Base-by-base conservation (phyloP, 2,797 vertebrate species). In the Premnoplex brunnescens region DNA sequence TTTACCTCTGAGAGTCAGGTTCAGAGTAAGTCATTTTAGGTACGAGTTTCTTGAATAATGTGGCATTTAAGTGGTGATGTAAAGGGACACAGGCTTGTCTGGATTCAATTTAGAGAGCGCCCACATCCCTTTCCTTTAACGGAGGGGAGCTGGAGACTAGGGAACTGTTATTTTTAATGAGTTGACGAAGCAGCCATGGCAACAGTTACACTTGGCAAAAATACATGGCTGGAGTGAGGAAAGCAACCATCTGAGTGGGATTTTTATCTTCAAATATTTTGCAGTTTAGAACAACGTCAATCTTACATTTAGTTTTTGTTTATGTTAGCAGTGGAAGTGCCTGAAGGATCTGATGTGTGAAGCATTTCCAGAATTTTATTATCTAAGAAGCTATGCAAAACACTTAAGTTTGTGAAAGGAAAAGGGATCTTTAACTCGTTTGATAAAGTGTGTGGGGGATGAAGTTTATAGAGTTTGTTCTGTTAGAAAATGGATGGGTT, bases 121-220 rank as follows among this genome's bases (percentile, higher is more conserved):
- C 41, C 75, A 51, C 62, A 37, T 88, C 59, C 55, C 8, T 71
- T 74, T 76, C 55, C 62, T 92, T 90, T 85, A 72, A 64, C 58
- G 59, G 73, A 84, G 73, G 67, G 43, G 23, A 32, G 43, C 6
- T 89, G 87, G 78, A 89, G 67, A 71, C 37, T 1, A 71, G 64
- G 1, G 22, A 81, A 44, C 58, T 59, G 48, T 71, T 97, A 78
- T 85, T 92, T 91, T 82, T 89, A 89, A 82, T 78, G 51, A 95
- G 82, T 72, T 93, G 89, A 88, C 2, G 5, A 41, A 78, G 94
- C 66, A 95, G 68, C 93, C 89, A 89, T 91, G 90, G 88, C 91
- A 96, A 97, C 95, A 75, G 82, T 62, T 87, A 30, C 43, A 85
- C 63, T 91, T 93, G 91, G 90, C 72, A 36, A 63, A 75, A 95